These are phyloP conservation scores for Norana najaformis DNA, from an alignment of 2,888 invertebrate species.

Conservation along the genomic window DNA sequence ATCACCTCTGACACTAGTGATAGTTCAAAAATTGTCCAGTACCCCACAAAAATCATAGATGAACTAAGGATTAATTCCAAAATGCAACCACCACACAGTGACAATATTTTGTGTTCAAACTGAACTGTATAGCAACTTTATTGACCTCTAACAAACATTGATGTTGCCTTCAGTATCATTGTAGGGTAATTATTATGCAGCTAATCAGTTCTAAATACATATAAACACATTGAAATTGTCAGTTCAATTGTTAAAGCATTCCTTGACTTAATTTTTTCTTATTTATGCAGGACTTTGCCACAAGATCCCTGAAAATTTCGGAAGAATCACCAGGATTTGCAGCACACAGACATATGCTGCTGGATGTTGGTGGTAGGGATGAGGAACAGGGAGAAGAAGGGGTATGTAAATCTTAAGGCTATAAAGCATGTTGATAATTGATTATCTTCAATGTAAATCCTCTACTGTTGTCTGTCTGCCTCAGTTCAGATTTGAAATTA, in stretches of 20 bases:
- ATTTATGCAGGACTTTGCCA: slow-evolving; percentile 44
- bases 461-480: not conserved
- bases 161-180: not conserved
- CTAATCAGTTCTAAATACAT: not conserved
- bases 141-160: not conserved
- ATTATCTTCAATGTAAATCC: not conserved
- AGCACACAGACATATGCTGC: not conserved
- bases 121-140: too few relatives aligned
- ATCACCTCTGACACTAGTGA: too few relatives aligned
- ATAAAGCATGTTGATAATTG: not conserved
- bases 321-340: slow-evolving; percentile 42
- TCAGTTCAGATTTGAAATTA: not conserved
- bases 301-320: slow-evolving; percentile 44
- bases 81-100: too few relatives aligned
- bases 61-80: too few relatives aligned
- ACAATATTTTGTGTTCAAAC: too few relatives aligned
- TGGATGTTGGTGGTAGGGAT: not conserved
- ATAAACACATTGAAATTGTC: too few relatives aligned
- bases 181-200: not conserved
- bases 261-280: not conserved
- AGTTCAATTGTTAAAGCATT: not conserved
- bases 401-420: not conserved
- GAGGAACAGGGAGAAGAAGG: not conserved
- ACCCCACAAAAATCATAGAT: too few relatives aligned
- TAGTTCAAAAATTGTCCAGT: not conserved